These are phyloP conservation scores for Psilopsiagon aurifrons DNA, from an alignment of 2,113 vertebrate genomes.

Conservation along the genomic window DNA sequence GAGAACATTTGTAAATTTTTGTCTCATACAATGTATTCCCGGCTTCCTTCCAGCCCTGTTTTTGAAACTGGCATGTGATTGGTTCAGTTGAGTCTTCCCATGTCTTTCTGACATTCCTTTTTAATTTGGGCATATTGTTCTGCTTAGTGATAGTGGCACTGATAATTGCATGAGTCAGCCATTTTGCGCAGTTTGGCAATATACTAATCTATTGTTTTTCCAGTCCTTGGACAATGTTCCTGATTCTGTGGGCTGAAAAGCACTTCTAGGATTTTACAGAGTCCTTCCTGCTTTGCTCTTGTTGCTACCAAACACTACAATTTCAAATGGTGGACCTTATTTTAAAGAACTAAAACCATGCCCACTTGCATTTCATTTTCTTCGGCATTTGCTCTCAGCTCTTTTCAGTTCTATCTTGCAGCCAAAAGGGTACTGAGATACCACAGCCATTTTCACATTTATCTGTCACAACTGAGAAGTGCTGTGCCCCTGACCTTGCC, in stretches of 20 bases:
- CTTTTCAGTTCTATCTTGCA: neutral
- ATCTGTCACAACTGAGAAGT: neutral
- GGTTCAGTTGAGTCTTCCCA: slow-evolving; percentile 55
- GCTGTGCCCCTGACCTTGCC: neutral
- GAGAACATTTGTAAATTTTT: slow-evolving; percentile 46
- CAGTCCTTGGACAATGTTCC: neutral
- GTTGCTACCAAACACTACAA: neutral
- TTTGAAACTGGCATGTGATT: slow-evolving; percentile 64
- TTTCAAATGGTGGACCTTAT: neutral
- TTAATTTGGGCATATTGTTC: slow-evolving; percentile 67
- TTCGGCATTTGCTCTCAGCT: neutral
- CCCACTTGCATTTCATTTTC: neutral
- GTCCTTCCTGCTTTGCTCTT: neutral
- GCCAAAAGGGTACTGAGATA: neutral
- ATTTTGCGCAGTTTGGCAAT: slow-evolving; percentile 64
- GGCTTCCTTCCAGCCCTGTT: slow-evolving; percentile 30
- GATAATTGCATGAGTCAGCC: slow-evolving; percentile 61
- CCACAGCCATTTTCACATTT: neutral
- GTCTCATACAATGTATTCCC: neutral
- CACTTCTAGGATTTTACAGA: slow-evolving; percentile 55
- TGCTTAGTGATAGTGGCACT: slow-evolving; percentile 58
- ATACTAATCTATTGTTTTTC: slow-evolving; percentile 52
- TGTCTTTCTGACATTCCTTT: slow-evolving; percentile 62
- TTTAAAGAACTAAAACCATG: neutral
- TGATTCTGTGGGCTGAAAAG: slow-evolving; percentile 31